Conservation (phyloP, 2,113 vertebrate genomes). For the Euleptes europaea region DNA sequence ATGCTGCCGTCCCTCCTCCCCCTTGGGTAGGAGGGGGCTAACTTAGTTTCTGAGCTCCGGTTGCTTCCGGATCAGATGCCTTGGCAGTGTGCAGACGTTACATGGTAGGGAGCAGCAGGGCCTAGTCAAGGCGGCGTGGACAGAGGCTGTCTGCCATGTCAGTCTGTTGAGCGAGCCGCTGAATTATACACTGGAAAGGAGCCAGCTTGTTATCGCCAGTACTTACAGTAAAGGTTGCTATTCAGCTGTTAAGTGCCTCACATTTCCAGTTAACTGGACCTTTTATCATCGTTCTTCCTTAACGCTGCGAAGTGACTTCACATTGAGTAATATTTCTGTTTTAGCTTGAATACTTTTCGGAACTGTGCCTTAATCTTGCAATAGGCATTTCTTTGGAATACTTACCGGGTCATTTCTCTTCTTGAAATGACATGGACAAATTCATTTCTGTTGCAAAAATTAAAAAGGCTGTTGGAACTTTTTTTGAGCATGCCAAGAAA, state of each 20-base stretch:
- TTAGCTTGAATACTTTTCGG: not conserved
- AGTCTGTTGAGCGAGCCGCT: not conserved
- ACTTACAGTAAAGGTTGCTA: not conserved
- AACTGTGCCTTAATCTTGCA: not conserved
- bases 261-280: not conserved
- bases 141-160: too few relatives aligned
- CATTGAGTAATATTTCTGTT: not conserved
- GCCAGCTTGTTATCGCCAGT: not conserved
- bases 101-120: not conserved
- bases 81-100: not conserved
- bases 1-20: too few relatives aligned
- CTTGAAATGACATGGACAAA: not conserved
- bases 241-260: not conserved
- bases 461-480: not conserved
- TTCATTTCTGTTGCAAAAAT: not conserved
- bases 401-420: not conserved
- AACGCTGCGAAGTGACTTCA: not conserved
- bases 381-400: not conserved
- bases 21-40: not conserved
- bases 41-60: not conserved
- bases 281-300: not conserved
- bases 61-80: not conserved
- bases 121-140: not conserved
- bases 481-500: not conserved
- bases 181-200: not conserved